Evolutionary conservation across 2,888 invertebrate genomes (phyloP).

Genomic region (Morpho achilles): DNA sequence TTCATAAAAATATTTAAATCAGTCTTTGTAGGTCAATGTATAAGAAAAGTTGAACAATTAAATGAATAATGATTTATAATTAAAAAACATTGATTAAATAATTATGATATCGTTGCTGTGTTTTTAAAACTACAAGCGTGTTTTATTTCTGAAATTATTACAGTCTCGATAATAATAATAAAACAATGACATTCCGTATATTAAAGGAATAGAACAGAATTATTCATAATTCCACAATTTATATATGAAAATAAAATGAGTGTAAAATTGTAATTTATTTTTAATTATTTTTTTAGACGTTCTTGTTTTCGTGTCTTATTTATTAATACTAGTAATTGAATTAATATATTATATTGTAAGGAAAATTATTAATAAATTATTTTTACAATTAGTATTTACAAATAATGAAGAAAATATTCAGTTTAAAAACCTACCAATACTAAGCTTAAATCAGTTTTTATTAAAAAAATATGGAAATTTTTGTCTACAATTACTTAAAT

Average conservation of each 20-base stretch:
- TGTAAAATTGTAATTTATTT: no score
- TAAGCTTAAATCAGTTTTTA: constrained; percentile 18
- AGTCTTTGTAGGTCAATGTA: constrained; percentile 24
- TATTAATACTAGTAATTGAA: neutral
- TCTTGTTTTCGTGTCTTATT: no score
- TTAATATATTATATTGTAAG: neutral
- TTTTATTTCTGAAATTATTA: no score
- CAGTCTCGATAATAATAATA: no score
- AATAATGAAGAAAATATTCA: neutral
- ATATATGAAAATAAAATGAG: no score
- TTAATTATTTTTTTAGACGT: no score
- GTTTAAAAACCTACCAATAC: constrained; percentile 5
- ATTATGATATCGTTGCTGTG: no score
- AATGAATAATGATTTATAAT: neutral
- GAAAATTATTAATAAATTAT: constrained; percentile 1
- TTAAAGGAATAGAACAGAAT: no score
- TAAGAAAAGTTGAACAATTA: neutral
- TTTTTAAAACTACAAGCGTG: no score
- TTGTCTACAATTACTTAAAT: constrained; percentile 15
- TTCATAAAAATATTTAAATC: constrained; percentile 24
- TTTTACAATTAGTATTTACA: constrained; percentile 18
- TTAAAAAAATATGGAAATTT: constrained; percentile 12
- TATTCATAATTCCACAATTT: no score
- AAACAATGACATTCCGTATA: no score
- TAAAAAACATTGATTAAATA: neutral